Percentiles rank a stretch among this genome's conserved stretches.
Evolutionary conservation across 2,797 vertebrate genomes (phyloP).

Genomic region (Siniperca undulata): DNA sequence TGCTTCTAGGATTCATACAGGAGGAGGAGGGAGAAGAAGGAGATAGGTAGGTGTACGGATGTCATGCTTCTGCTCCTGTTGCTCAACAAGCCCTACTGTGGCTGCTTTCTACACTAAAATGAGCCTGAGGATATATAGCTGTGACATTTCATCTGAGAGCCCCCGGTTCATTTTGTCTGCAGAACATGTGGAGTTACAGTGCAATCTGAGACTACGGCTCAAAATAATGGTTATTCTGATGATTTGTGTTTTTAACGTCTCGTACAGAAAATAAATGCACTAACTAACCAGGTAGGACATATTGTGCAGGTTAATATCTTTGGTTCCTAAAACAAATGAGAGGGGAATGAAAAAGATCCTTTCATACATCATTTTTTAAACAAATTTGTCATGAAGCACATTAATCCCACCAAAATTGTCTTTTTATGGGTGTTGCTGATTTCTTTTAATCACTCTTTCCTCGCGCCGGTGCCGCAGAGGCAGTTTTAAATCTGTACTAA

Average conservation of each 20-base stretch:
- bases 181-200: conserved; percentile 60
- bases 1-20: conserved; percentile 74
- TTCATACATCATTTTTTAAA: conserved; percentile 68
- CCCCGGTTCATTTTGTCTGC: conserved; percentile 62
- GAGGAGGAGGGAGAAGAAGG: conserved; percentile 66
- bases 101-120: conserved; percentile 69
- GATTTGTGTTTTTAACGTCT: conserved; percentile 61
- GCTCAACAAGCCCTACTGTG: conserved; percentile 68
- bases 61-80: conserved; percentile 71
- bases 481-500: conserved; percentile 59
- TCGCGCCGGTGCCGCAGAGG: conserved; percentile 43
- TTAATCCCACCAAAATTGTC: conserved; percentile 70
- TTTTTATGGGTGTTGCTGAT: conserved; percentile 71
- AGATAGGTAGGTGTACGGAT: conserved; percentile 75
- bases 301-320: conserved; percentile 62
- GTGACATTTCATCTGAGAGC: conserved; percentile 72
- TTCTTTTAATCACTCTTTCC: conserved; percentile 67
- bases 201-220: conserved; percentile 36
- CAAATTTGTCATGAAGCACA: conserved; percentile 61
- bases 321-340: conserved; percentile 41
- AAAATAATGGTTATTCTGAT: conserved; percentile 63
- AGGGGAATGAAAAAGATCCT: conserved; percentile 55
- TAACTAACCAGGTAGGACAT: conserved; percentile 56
- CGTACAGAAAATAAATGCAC: conserved; percentile 57
- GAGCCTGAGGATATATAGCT: conserved; percentile 74